These are phyloP conservation scores for Phainopepla nitens DNA, from an alignment of 2,113 vertebrate species.

Conservation along the genomic window DNA sequence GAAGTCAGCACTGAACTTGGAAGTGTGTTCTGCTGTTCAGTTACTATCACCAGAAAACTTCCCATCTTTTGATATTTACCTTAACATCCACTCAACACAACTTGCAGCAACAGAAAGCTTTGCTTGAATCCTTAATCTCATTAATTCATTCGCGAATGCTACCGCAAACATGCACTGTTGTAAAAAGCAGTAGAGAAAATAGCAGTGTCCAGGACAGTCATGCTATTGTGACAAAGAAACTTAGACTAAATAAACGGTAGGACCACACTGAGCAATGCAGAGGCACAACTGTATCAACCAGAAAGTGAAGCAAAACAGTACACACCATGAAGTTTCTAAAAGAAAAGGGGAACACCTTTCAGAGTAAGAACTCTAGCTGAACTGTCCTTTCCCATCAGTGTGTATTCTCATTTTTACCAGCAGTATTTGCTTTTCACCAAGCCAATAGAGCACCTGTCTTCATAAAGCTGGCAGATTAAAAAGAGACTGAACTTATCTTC, in stretches of 20 bases:
- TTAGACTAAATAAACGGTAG: background rate
- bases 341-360: background rate
- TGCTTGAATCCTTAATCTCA: background rate
- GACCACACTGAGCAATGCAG: background rate
- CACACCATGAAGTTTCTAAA: background rate
- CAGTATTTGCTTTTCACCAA: background rate
- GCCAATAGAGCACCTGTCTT: background rate
- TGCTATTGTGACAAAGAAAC: background rate
- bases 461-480: background rate
- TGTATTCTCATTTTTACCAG: background rate
- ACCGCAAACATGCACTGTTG: background rate
- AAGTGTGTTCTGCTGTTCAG: background rate
- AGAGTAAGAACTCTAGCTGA: background rate
- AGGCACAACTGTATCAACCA: background rate
- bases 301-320: background rate
- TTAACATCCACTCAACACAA: background rate
- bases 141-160: background rate
- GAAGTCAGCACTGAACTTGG: background rate
- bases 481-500: background rate
- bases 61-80: background rate
- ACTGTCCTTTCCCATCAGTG: background rate
- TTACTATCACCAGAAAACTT: background rate
- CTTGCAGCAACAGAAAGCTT: background rate
- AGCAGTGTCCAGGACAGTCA: background rate
- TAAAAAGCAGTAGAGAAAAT: background rate